A percentile compares a stretch with the other conserved stretches of the same genome.
Evolutionary conservation across 2,797 vertebrate species (phyloP).

Genomic region (Sebastes iracundus): DNA sequence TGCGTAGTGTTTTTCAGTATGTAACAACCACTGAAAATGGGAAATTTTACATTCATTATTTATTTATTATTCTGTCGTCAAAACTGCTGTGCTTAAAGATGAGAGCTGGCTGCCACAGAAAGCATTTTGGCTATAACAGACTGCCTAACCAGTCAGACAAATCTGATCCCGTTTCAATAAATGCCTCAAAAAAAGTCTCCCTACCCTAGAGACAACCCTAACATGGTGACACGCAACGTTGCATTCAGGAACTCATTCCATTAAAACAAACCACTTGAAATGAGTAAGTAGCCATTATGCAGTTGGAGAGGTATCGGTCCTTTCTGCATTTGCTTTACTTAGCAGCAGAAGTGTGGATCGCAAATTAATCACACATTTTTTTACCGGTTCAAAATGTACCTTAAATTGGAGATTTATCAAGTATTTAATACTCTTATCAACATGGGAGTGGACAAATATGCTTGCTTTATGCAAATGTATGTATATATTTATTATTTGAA

Average conservation of each 20-base stretch:
- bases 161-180: background rate
- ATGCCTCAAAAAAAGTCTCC: background rate
- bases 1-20: background rate
- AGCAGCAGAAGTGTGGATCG: background rate
- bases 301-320: background rate
- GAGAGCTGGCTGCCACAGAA: background rate
- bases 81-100: background rate
- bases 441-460: background rate
- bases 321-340: background rate
- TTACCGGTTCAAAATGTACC: background rate
- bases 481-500: background rate
- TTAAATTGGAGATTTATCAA: background rate
- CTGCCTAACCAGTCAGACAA: background rate
- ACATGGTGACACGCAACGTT: background rate
- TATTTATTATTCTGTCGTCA: background rate
- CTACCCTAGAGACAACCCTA: background rate
- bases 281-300: background rate
- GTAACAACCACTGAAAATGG: background rate
- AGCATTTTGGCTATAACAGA: background rate
- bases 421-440: background rate
- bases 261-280: background rate
- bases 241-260: background rate
- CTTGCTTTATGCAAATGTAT: background rate
- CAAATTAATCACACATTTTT: background rate
- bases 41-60: background rate